Evolutionary conservation across 2,888 invertebrate species (phyloP).

Genomic region (Polymixis flavicincta): DNA sequence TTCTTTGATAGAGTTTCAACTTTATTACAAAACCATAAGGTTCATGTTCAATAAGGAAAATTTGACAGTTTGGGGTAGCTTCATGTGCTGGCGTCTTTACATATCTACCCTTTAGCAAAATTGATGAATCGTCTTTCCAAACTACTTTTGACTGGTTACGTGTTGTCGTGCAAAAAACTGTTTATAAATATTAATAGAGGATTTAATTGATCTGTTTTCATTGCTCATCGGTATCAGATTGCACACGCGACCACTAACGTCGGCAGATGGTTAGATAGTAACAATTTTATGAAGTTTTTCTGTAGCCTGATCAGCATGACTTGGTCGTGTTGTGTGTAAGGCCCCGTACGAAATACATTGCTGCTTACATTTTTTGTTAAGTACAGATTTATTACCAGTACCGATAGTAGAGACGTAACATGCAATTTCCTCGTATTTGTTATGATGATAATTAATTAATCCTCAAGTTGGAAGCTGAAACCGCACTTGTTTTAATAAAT

Average conservation of each 20-base stretch:
- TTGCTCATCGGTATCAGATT: slow-evolving; percentile 57
- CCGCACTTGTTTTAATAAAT: slow-evolving; percentile 28
- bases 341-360: slow-evolving; percentile 7
- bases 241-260: slow-evolving; percentile 54
- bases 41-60: too few species aligned
- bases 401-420: slow-evolving; percentile 38
- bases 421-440: slow-evolving; percentile 45
- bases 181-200: slow-evolving; percentile 49
- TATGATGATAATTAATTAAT: slow-evolving; percentile 42
- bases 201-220: slow-evolving; percentile 62
- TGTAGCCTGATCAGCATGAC: slow-evolving; percentile 32
- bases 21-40: too few species aligned
- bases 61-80: too few species aligned
- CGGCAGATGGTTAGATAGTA: slow-evolving; percentile 45
- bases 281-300: slow-evolving; percentile 58
- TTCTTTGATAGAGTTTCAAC: too few species aligned
- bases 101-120: not conserved
- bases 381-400: slow-evolving; percentile 53
- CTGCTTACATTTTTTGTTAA: slow-evolving; percentile 41
- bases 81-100: too few species aligned
- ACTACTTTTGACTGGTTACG: slow-evolving; percentile 35
- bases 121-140: slow-evolving; percentile 19
- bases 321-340: slow-evolving; percentile 30
- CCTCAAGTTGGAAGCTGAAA: slow-evolving; percentile 12
- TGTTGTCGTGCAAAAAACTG: slow-evolving; percentile 37